A percentile compares a stretch with the other conserved stretches of the same genome.
phyloP scores from a whole-genome alignment of 2,888 invertebrate genomes.

The Deilephila porcellus region DNA sequence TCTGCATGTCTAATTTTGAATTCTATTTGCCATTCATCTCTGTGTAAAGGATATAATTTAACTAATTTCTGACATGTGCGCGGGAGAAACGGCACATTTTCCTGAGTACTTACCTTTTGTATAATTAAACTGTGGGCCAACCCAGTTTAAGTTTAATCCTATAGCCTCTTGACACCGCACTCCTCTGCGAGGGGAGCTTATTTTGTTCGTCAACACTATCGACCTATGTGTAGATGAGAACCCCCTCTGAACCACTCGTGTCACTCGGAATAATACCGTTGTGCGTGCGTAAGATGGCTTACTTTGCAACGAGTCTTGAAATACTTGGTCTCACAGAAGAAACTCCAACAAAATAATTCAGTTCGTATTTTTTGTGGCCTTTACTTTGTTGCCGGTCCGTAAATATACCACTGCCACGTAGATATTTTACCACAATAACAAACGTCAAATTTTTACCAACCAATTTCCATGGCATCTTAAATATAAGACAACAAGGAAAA shows the following conservation, averaged over 20 bases:
- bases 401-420: no score
- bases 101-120: slow-evolving; percentile 79
- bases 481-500: no score
- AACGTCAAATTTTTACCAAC: no score
- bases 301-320: slow-evolving; percentile 59
- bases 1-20: slow-evolving; percentile 69
- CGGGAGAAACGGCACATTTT: slow-evolving; percentile 67
- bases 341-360: slow-evolving; percentile 50
- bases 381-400: no score
- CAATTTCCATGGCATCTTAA: no score
- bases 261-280: slow-evolving; percentile 69
- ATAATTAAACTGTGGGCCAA: slow-evolving; percentile 83
- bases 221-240: slow-evolving; percentile 77
- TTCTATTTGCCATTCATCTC: slow-evolving; percentile 71
- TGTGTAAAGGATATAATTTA: slow-evolving; percentile 73
- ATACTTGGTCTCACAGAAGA: slow-evolving; percentile 56
- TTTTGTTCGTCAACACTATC: slow-evolving; percentile 84
- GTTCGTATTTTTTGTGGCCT: no score
- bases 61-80: slow-evolving; percentile 76
- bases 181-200: slow-evolving; percentile 77
- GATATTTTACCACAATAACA: no score
- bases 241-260: slow-evolving; percentile 65
- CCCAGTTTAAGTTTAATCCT: slow-evolving; percentile 84
- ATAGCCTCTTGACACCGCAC: slow-evolving; percentile 84
- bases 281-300: slow-evolving; percentile 59